Conservation (phyloP, 2,113 vertebrate species). For the Ceuthmochares aereus region DNA sequence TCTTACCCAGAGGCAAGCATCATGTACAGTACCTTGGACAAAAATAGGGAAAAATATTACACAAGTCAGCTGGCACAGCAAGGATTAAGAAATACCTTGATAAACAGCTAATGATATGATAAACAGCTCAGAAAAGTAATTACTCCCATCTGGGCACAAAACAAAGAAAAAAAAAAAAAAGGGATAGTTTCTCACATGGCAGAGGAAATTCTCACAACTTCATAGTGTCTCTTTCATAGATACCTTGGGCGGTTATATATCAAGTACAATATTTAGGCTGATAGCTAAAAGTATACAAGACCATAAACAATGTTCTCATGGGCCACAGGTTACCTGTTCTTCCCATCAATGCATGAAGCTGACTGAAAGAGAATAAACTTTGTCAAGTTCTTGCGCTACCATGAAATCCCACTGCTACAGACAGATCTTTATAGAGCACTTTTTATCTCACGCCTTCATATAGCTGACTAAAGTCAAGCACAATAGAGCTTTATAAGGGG, state of each 20-base stretch:
- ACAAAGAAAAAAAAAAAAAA: not conserved
- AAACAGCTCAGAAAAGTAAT: slow-evolving; percentile 47
- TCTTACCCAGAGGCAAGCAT: slow-evolving; percentile 45
- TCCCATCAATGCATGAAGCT: not conserved
- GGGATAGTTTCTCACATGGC: slow-evolving; percentile 37
- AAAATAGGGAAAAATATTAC: slow-evolving; percentile 45
- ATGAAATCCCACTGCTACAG: not conserved
- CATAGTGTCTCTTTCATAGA: not conserved
- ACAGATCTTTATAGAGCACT: not conserved
- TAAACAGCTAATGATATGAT: slow-evolving; percentile 68
- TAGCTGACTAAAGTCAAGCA: not conserved
- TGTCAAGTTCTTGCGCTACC: not conserved
- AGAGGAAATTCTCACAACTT: slow-evolving; percentile 24
- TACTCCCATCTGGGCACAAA: slow-evolving; percentile 58
- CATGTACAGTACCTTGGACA: not conserved
- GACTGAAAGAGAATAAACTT: not conserved
- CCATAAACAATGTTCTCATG: not conserved
- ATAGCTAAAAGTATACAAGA: not conserved
- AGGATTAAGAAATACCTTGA: slow-evolving; percentile 73
- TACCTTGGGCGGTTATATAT: not conserved
- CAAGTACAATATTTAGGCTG: not conserved
- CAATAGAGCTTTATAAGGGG: not conserved
- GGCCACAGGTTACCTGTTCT: not conserved
- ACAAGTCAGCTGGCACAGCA: slow-evolving; percentile 56
- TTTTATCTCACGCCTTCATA: not conserved